These are phyloP conservation scores for Antheraea assamensis DNA, from an alignment of 2,888 invertebrate genomes.

Conservation along the genomic window DNA sequence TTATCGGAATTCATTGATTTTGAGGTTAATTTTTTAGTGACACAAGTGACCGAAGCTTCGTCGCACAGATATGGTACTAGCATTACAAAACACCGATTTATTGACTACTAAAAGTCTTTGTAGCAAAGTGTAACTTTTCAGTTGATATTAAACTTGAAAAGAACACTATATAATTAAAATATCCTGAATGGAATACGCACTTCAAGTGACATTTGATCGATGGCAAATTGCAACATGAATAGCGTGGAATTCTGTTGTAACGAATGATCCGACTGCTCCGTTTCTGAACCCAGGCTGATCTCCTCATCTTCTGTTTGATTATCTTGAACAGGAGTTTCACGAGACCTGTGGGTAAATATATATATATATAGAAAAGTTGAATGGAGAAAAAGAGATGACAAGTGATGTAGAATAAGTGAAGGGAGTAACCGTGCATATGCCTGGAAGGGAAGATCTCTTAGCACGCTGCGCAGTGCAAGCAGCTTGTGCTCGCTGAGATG, in stretches of 20 bases:
- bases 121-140: too few species aligned
- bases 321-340: slow-evolving; percentile 31
- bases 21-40: too few species aligned
- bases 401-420: neutral
- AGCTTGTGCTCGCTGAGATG: slow-evolving; percentile 97
- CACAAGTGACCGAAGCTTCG: too few species aligned
- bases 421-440: neutral
- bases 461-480: slow-evolving; percentile 62
- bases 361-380: neutral
- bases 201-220: slow-evolving; percentile 93
- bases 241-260: slow-evolving; percentile 82
- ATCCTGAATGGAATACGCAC: slow-evolving; percentile 51
- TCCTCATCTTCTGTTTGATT: slow-evolving; percentile 59
- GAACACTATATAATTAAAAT: neutral
- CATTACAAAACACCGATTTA: too few species aligned
- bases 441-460: slow-evolving; percentile 26
- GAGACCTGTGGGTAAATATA: slow-evolving; percentile 27
- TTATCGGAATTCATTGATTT: too few species aligned
- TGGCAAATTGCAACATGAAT: slow-evolving; percentile 91
- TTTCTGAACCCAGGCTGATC: slow-evolving; percentile 68
- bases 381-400: neutral
- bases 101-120: too few species aligned
- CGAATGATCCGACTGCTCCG: slow-evolving; percentile 64
- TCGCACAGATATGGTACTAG: too few species aligned
- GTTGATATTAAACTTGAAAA: too few species aligned